Evolutionary conservation across 2,113 vertebrate species (phyloP), one percentile per base, ranked within the genome.

Genomic region (Onychorhynchus coronatus): DNA sequence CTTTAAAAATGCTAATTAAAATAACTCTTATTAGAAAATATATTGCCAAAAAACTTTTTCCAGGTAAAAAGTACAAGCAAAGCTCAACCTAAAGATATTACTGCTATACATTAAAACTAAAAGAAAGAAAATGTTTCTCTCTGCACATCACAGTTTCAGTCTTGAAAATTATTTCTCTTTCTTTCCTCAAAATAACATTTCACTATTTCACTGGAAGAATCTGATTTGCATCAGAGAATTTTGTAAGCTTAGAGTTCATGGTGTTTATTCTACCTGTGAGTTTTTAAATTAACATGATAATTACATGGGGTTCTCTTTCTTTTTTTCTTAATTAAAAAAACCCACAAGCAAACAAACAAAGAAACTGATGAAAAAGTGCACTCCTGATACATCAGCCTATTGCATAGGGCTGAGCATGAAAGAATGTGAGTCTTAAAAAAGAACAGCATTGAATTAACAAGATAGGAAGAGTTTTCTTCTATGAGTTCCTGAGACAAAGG

Each of bases 291-390:
- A 20, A 1, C 4, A 15, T 35, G 21, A 20, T 73, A 53, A 53
- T 79, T 71, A 55, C 2, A 19, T n/a, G 30, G 7, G 9, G 12
- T 39, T 14, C 3, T 16, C 49, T 49, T 61, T 66, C 9, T 20
- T 47, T 4, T 1, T 53, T 3, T 2, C 17, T 75, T 8, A 41
- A 9, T 39, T 46, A 39, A 65, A 72, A 58, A 44, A 0, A n/a
- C n/a, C n/a, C 5, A 22, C 1, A n/a, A 25, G 5, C 2, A 35
- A 25, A 7, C 2, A 35, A 44, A 9, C 1, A 19, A 71, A 75
- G 21, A 17, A 35, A 44, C 9, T 39, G 17, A 58, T 65, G 2
- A 73, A 65, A 67, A 44, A 62, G 31, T 46, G 20, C 20, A 23
- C 5, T 71, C 13, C 2, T 31, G 33, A 78, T 28, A 5, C 5